These are phyloP conservation scores for Encarsia formosa DNA, from an alignment of 2,888 invertebrate genomes.

Conservation along the genomic window DNA sequence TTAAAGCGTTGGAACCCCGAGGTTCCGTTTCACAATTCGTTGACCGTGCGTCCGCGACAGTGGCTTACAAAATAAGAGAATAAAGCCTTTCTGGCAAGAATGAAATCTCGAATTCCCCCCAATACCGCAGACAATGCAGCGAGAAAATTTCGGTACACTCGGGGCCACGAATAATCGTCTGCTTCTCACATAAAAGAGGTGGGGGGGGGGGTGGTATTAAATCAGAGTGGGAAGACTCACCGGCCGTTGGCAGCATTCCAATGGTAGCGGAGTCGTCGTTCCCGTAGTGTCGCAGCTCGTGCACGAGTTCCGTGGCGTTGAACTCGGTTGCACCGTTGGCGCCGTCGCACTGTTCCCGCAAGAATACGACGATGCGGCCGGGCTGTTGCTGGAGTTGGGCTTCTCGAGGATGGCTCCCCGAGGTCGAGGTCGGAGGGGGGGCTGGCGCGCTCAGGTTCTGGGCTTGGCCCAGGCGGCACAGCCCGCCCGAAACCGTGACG, in stretches of 20 bases:
- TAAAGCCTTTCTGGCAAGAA: too few relatives aligned
- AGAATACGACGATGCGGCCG: conserved; percentile 38
- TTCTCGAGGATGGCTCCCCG: too few relatives aligned
- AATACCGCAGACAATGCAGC: too few relatives aligned
- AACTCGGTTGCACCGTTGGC: conserved; percentile 31
- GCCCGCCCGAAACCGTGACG: conserved; percentile 6
- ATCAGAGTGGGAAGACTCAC: conserved; percentile 6
- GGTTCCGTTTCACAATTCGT: too few relatives aligned
- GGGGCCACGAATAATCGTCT: neutral
- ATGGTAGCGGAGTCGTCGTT: conserved; percentile 1
- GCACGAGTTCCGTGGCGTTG: conserved; percentile 1
- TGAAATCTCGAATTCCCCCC: too few relatives aligned
- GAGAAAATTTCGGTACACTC: too few relatives aligned
- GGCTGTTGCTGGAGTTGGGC: neutral
- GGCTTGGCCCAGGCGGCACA: neutral
- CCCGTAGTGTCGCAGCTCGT: neutral
- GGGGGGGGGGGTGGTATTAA: neutral
- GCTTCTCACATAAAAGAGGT: neutral
- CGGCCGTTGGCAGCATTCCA: conserved; percentile 16
- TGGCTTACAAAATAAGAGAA: too few relatives aligned
- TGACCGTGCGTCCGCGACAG: too few relatives aligned
- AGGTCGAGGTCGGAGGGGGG: neutral
- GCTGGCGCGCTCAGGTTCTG: neutral
- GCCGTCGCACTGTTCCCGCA: conserved; percentile 41
- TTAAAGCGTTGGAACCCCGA: too few relatives aligned